Base-by-base conservation (phyloP, 2,113 vertebrate species). In the Centropus unirufus region DNA sequence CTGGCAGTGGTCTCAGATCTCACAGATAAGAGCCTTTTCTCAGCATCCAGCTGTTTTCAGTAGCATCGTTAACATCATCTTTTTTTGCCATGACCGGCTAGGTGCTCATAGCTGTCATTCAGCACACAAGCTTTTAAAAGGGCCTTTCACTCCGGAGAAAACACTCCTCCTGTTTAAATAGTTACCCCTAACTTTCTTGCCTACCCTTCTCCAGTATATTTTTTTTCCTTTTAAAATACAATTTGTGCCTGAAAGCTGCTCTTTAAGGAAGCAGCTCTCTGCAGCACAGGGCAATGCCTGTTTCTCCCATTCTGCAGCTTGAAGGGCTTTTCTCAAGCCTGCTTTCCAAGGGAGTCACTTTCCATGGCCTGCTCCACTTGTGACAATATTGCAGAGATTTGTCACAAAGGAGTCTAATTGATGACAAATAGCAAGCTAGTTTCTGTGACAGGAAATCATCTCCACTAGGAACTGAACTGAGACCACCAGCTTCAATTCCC, bases 1-100 rank as follows among this genome's bases (percentile, higher is more conserved):
- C 93, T 89, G 79, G 83, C 64, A 67, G 52, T 47, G 87, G 86
- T 92, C 44, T 84, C 70, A 85, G 91, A 90, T 93, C 90, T 70
- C 73, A 12, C 57, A 74, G 91, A 89, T 85, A 96, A 51, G 73
- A 68, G 83, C 52, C 76, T 92, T 74, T 90, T 81, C 94, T 89
- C 40, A 7, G 87, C 83, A 95, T 89, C 70, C 1, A 23, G 73
- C 86, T 15, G 4, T 83, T 96, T 79, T 77, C 80, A 86, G 12
- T 79, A 59, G 61, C 81, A 77, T 70, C 39, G 2, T 79, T 96
- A 81, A 52, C 68, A 62, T 86, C 72, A 79, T 90, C 66, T 78
- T 82, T 78, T 82, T 76, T 66, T 55, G 54, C 68, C 62, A 39
- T 40, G 55, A 49, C 55, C 14, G 3, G 42, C 88, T 78, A 23